phyloP scores from a whole-genome alignment of 2,113 vertebrate species.

The Antennarius striatus region DNA sequence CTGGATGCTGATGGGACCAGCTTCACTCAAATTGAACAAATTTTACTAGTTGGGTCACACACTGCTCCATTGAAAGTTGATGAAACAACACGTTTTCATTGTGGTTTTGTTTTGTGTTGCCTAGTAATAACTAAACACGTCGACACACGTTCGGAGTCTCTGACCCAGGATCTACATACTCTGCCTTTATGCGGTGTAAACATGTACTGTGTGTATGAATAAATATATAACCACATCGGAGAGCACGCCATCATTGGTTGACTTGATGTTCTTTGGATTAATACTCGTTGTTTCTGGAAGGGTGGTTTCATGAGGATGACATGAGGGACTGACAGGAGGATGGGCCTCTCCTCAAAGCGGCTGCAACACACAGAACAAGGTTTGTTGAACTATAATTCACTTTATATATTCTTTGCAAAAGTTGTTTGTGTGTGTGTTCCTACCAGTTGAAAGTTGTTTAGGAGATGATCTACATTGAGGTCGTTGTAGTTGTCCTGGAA shows the following conservation, averaged over 20 bases:
- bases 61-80: background rate
- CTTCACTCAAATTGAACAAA: too few species aligned
- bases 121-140: too few species aligned
- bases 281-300: conserved; percentile 79
- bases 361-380: conserved; percentile 72
- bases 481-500: conserved; percentile 87
- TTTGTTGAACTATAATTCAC: background rate
- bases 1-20: background rate
- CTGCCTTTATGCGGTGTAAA: conserved; percentile 90
- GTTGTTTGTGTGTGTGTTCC: conserved; percentile 16
- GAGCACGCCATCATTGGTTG: conserved; percentile 84
- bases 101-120: too few species aligned
- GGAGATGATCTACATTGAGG: conserved; percentile 82
- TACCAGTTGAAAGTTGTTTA: conserved; percentile 87
- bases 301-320: conserved; percentile 77
- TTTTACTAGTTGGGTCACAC: background rate
- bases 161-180: conserved; percentile 70
- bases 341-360: conserved; percentile 82
- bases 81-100: conserved; percentile 9
- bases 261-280: conserved; percentile 82
- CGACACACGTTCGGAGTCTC: conserved; percentile 36
- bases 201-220: conserved; percentile 78
- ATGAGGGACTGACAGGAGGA: conserved; percentile 67
- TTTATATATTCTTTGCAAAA: background rate
- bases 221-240: conserved; percentile 85